These are phyloP conservation scores for Molanna angustata DNA, from an alignment of 2,888 invertebrate species.

Conservation along the genomic window DNA sequence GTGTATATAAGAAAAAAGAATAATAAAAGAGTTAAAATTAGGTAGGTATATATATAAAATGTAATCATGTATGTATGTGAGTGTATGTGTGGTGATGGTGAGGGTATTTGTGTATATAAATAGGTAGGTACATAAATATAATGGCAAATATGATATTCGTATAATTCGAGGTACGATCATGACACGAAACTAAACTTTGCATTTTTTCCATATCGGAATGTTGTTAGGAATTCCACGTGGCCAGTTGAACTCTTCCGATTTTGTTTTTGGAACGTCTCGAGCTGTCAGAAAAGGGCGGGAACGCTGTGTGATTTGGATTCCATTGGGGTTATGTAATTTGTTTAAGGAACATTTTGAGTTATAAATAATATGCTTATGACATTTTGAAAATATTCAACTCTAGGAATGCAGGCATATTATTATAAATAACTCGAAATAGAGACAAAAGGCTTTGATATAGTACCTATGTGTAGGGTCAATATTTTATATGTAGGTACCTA, in stretches of 20 bases:
- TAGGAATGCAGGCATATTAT: too few relatives aligned
- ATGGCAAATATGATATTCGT: too few relatives aligned
- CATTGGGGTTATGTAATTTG: constrained; percentile 21
- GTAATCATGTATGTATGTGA: too few relatives aligned
- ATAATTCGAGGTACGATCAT: too few relatives aligned
- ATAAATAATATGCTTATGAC: constrained; percentile 15
- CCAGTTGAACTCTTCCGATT: neutral
- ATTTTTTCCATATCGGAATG: constrained; percentile 27
- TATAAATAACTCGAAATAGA: too few relatives aligned
- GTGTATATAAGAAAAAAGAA: too few relatives aligned
- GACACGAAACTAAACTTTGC: constrained; percentile 22
- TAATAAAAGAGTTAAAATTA: too few relatives aligned
- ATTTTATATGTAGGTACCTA: too few relatives aligned
- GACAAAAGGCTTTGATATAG: too few relatives aligned
- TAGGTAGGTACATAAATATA: neutral
- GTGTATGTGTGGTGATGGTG: too few relatives aligned
- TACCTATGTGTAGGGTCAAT: too few relatives aligned
- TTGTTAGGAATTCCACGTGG: constrained; percentile 23
- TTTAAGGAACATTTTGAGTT: constrained; percentile 8
- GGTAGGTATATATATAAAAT: too few relatives aligned
- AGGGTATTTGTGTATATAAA: neutral
- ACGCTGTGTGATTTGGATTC: constrained; percentile 13
- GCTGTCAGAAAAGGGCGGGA: constrained; percentile 26
- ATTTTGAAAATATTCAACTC: constrained; percentile 14
- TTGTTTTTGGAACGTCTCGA: constrained; percentile 11